Percentiles rank a stretch among this genome's conserved stretches.
phyloP scores from a whole-genome alignment of 1,140 invertebrate genomes.

The Trissolcus basalis region DNA sequence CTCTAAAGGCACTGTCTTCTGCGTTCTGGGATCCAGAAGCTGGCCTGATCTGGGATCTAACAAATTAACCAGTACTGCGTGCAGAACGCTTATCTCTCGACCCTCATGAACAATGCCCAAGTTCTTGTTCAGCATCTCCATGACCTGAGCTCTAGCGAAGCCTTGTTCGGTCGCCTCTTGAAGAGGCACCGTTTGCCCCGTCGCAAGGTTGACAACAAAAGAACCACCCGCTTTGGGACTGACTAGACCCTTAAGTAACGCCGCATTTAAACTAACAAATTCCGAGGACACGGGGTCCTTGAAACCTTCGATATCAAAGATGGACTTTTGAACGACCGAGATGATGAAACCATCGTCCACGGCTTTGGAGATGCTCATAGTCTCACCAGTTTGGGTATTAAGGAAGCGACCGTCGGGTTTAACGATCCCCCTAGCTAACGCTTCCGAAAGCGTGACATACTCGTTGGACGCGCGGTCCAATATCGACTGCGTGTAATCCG shows the following conservation, averaged over 20 bases:
- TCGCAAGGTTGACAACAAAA: slow-evolving; percentile 84
- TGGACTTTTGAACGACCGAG: slow-evolving; percentile 89
- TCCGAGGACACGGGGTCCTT: slow-evolving; percentile 88
- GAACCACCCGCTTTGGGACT: slow-evolving; percentile 83
- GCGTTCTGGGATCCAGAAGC: slow-evolving; percentile 85
- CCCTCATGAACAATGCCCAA: slow-evolving; percentile 87
- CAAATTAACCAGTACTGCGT: slow-evolving; percentile 88
- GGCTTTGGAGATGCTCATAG: slow-evolving; percentile 86
- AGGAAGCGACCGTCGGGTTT: slow-evolving; percentile 83
- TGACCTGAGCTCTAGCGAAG: slow-evolving; percentile 84
- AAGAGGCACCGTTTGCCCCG: slow-evolving; percentile 84
- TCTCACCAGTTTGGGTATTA: slow-evolving; percentile 83
- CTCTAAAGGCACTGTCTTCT: slow-evolving; percentile 87
- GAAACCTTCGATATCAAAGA: slow-evolving; percentile 95
- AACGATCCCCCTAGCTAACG: slow-evolving; percentile 87
- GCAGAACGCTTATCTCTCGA: slow-evolving; percentile 87
- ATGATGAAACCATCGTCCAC: slow-evolving; percentile 91
- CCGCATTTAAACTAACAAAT: slow-evolving; percentile 91
- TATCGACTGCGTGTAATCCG: slow-evolving; percentile 87
- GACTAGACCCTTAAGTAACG: slow-evolving; percentile 86
- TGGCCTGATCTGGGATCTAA: slow-evolving; percentile 92
- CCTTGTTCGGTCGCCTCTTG: slow-evolving; percentile 81
- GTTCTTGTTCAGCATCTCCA: slow-evolving; percentile 88
- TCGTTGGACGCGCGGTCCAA: slow-evolving; percentile 86
- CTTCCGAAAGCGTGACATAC: slow-evolving; percentile 89